phyloP scores from a whole-genome alignment of 2,888 invertebrate species.

The Orchestes rusci region DNA sequence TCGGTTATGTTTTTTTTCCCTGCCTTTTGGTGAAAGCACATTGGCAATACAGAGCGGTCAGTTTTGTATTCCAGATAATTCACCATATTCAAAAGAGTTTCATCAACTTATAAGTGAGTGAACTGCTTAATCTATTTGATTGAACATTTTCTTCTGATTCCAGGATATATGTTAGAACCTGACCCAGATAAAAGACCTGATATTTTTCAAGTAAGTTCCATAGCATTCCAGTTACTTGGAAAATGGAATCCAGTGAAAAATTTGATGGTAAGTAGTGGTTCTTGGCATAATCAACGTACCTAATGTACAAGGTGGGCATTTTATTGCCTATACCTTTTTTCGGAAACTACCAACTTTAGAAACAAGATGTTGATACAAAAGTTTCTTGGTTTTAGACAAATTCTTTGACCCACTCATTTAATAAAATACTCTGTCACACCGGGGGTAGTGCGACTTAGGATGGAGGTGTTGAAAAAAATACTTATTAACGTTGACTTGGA shows the following conservation, averaged over 20 bases:
- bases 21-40: slow-evolving; percentile 90
- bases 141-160: slow-evolving; percentile 17
- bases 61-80: slow-evolving; percentile 76
- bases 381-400: no score
- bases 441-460: no score
- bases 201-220: slow-evolving; percentile 73
- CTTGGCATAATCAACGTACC: no score
- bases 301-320: no score
- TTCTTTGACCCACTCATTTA: no score
- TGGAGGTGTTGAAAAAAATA: no score
- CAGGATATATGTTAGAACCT: slow-evolving; percentile 76
- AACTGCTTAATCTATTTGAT: slow-evolving; percentile 1
- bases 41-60: slow-evolving; percentile 86
- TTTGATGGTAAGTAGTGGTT: slow-evolving; percentile 39
- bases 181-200: slow-evolving; percentile 78
- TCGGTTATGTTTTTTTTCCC: slow-evolving; percentile 80
- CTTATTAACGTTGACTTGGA: no score
- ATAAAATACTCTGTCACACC: no score
- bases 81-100: slow-evolving; percentile 63
- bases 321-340: no score
- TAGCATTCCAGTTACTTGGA: slow-evolving; percentile 63
- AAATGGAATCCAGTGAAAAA: slow-evolving; percentile 75
- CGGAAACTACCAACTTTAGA: no score
- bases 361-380: no score
- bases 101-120: slow-evolving; percentile 66